Evolutionary conservation across 2,888 invertebrate species (phyloP).

Genomic region (Myathropa florea): DNA sequence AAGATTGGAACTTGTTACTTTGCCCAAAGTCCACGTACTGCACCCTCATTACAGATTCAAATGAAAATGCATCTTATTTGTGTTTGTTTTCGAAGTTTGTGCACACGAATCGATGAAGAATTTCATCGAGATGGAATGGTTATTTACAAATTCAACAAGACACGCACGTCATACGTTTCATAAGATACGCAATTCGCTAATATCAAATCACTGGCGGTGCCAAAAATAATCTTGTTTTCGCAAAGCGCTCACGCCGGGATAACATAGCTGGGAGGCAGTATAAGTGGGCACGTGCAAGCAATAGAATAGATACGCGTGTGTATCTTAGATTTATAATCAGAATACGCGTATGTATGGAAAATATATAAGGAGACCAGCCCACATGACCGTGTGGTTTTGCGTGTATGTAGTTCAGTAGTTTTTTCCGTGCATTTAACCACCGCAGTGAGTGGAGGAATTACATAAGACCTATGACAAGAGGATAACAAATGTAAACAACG

Average conservation of each 20-base stretch:
- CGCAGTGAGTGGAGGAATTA: neutral
- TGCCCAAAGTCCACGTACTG: constrained; percentile 33
- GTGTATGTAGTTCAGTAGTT: neutral
- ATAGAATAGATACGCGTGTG: neutral
- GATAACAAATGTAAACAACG: neutral
- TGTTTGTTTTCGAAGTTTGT: neutral
- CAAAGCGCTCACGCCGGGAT: neutral
- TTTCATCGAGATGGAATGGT: neutral
- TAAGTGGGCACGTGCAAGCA: constrained; percentile 25
- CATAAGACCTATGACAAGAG: neutral
- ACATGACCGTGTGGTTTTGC: neutral
- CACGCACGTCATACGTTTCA: neutral
- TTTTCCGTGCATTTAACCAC: neutral
- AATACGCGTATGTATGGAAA: neutral
- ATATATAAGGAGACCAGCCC: neutral
- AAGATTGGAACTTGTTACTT: neutral
- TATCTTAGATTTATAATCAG: neutral
- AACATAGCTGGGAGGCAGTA: neutral
- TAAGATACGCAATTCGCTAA: neutral
- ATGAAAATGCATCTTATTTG: neutral
- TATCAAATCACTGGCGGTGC: neutral
- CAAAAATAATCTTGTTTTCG: constrained; percentile 24
- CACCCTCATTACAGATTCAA: neutral
- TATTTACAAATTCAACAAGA: neutral
- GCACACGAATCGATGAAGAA: neutral